Evolutionary conservation across 2,113 vertebrate genomes (phyloP).

Genomic region (Siniperca knerii): DNA sequence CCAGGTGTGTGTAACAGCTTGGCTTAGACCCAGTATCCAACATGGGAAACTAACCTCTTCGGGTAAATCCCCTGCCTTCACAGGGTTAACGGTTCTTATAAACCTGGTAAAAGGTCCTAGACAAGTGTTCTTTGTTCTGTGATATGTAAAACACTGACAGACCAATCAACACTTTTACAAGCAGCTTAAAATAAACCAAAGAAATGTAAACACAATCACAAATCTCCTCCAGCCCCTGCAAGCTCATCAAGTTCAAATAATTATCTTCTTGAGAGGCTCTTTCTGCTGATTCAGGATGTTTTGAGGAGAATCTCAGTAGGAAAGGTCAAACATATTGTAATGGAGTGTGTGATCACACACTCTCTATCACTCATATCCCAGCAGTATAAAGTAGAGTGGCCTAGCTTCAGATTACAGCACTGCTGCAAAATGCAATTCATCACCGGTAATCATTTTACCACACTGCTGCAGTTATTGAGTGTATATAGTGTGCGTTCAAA

Average conservation of each 20-base stretch:
- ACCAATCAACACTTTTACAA: constrained; percentile 25
- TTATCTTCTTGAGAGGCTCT: constrained; percentile 3
- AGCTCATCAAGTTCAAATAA: constrained; percentile 12
- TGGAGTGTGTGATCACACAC: constrained; percentile 43
- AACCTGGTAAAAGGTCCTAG: constrained; percentile 20
- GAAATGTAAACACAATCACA: constrained; percentile 29
- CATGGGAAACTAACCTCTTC: constrained; percentile 19
- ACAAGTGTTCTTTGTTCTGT: constrained; percentile 15
- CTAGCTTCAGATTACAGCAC: constrained; percentile 22
- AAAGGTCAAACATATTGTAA: constrained; percentile 65
- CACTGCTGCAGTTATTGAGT: constrained; percentile 10
- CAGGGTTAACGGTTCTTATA: constrained; percentile 31
- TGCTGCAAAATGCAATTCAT: constrained; percentile 34
- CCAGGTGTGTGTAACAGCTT: constrained; percentile 3
- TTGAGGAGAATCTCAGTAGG: constrained; percentile 29
- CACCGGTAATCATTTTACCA: constrained; percentile 16
- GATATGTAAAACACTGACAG: constrained; percentile 38
- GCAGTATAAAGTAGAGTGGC: constrained; percentile 15
- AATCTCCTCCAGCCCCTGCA: not conserved
- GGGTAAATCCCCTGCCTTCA: constrained; percentile 41
- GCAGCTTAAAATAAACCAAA: constrained; percentile 17
- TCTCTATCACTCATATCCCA: constrained; percentile 27
- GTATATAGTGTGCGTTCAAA: not conserved
- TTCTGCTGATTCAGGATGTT: constrained; percentile 61
- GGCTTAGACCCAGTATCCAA: constrained; percentile 31